Conservation (phyloP, 2,797 vertebrate genomes). For the Manis pentadactyla region DNA sequence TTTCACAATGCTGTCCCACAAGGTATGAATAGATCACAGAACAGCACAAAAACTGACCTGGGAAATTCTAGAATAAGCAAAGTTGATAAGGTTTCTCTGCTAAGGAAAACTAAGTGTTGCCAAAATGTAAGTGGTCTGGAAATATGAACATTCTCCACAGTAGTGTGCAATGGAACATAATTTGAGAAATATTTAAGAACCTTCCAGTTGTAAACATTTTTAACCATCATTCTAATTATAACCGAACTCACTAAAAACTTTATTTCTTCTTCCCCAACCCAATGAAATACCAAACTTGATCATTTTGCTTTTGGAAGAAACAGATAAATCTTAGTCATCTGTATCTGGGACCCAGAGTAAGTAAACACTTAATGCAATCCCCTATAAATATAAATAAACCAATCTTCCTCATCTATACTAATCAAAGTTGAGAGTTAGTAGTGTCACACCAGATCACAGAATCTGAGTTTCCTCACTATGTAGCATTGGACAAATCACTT, state of each 20-base stretch:
- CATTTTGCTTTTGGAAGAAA: constrained; percentile 6
- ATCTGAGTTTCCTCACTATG: not conserved
- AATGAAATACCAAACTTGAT: not conserved
- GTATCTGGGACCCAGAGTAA: not conserved
- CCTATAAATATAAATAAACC: not conserved
- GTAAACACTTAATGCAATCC: not conserved
- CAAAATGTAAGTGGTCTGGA: not conserved
- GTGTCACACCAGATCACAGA: not conserved
- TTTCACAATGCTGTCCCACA: not conserved
- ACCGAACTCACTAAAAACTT: not conserved
- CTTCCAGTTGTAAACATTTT: not conserved
- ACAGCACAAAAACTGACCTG: not conserved
- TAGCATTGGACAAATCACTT: not conserved
- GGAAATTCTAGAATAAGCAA: not conserved
- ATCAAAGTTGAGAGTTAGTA: not conserved
- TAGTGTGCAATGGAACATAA: not conserved
- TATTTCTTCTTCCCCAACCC: not conserved
- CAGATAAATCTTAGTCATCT: not conserved
- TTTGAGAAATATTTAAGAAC: constrained; percentile 46
- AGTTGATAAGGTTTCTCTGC: not conserved
- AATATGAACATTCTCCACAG: constrained; percentile 25
- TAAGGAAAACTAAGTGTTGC: not conserved
- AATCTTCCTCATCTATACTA: not conserved
- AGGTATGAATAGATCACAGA: not conserved
- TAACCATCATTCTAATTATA: not conserved